Base-by-base conservation (phyloP, 2,888 invertebrate genomes). In the Synergus japonicus region DNA sequence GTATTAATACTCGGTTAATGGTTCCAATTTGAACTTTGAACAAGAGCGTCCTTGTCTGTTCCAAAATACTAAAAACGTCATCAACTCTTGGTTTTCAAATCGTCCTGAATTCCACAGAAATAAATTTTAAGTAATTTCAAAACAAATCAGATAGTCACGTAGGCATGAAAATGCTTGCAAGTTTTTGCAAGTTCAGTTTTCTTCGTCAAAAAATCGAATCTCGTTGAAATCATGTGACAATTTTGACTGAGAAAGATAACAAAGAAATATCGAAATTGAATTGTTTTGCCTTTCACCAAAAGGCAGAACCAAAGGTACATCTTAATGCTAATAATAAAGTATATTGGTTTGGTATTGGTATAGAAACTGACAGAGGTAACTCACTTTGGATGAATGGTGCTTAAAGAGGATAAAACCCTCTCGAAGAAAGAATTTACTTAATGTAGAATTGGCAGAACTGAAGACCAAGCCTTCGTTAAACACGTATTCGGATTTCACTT, bases 21-120 rank as follows among this genome's bases (percentile, higher is more conserved):
- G n/a, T 12, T 54, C 15, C 37, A 66, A 41, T n/a, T 54, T 73
- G 73, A 73, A 73, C 73, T 73, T 73, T 73, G 73, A 37, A n/a
- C 73, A 29, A 54, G 73, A 54, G 54, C 73, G 54, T 73, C 73
- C 54, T 73, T 54, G 37, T 54, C 54, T 54, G 10, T 10, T 73
- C 29, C 54, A 73, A 73, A 73, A 73, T 54, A 67, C 43, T 64
- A 66, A 73, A 69, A 54, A 54, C n/a, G 37, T 73, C 49, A 69
- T 54, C 22, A 22, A 69, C 10, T n/a, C 8, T 15, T 37, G 4
- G 1, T 54, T 54, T 54, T 7, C 15, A 49, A 13, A 37, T 54
- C 49, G 46, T 8, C 15, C 37, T 15, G 7, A 49, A 54, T 15
- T 37, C 15, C 49, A 54, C n/a, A 29, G 3, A 37, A 54, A 22